phyloP scores from a whole-genome alignment of 2,888 invertebrate species.

The Pecten maximus region DNA sequence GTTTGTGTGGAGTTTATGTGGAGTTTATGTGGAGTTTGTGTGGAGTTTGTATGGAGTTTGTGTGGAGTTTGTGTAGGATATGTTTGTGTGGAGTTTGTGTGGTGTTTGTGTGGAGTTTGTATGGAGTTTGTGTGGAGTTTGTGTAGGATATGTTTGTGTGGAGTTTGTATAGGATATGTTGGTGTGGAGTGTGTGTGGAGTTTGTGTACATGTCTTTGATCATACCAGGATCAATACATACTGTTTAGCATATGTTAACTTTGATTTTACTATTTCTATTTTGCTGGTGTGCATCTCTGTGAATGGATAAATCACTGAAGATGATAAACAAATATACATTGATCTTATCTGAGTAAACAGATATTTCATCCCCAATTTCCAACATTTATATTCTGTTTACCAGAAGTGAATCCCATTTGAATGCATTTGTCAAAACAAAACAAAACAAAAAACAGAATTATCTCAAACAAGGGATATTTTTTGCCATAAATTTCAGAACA shows the following conservation, averaged over 20 bases:
- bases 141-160: no score
- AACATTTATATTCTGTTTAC: background rate
- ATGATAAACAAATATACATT: background rate
- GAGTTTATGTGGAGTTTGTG: no score
- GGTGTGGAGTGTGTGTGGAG: no score
- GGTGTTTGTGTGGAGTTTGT: no score
- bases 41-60: no score
- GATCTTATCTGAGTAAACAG: background rate
- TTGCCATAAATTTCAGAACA: no score
- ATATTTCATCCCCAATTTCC: background rate
- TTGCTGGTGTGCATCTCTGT: background rate
- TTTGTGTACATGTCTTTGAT: background rate
- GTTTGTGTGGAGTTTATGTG: no score
- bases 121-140: no score
- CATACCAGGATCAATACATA: background rate
- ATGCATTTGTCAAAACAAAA: background rate
- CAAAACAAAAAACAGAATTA: background rate
- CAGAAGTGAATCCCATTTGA: background rate
- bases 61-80: no score
- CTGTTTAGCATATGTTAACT: background rate
- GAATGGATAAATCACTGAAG: background rate
- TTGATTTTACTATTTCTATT: background rate
- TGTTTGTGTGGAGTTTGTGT: no score
- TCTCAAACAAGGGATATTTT: background rate
- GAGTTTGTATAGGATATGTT: no score